Evolutionary conservation across 92 coral and sea anemone species (phyloP).

Genomic region (Epizoanthus stellaris): DNA sequence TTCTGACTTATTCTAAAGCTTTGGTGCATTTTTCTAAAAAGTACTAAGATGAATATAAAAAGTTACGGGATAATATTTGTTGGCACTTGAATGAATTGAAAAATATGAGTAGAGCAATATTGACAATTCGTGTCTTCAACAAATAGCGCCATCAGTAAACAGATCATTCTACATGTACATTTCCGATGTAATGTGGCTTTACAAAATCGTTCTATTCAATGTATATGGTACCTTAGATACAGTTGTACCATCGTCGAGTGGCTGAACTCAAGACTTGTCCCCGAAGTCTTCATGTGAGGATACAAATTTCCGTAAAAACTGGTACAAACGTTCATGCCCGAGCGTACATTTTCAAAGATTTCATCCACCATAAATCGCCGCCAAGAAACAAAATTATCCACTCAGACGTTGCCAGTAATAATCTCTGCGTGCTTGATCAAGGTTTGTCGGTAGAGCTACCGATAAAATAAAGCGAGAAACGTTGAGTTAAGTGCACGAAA

Average conservation of each 20-base stretch:
- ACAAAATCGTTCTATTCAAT: not conserved
- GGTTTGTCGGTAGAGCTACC: not conserved
- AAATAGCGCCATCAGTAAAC: slow-evolving; percentile 3
- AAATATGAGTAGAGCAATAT: not conserved
- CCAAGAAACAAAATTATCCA: slow-evolving; percentile 11
- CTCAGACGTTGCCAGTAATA: not conserved
- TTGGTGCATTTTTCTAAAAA: not conserved
- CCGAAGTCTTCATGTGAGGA: not conserved
- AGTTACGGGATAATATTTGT: not conserved
- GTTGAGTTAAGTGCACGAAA: not conserved
- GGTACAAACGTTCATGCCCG: not conserved
- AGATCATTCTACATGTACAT: not conserved
- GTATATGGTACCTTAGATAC: slow-evolving; percentile 1
- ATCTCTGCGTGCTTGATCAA: not conserved
- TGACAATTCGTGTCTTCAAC: slow-evolving; percentile 11
- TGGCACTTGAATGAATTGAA: not conserved
- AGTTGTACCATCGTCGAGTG: not conserved
- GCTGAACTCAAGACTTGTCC: slow-evolving; percentile 4
- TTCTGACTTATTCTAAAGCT: not conserved
- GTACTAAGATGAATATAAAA: not conserved
- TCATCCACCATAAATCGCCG: slow-evolving; percentile 8
- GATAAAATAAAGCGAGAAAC: slow-evolving; percentile 5
- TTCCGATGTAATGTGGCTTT: not conserved
- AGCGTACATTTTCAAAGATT: not conserved
- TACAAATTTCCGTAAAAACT: not conserved